Percentiles rank a stretch among this genome's conserved stretches.
These are phyloP conservation scores for Spondyliosoma cantharus DNA, from an alignment of 2,797 vertebrate species.

Conservation along the genomic window DNA sequence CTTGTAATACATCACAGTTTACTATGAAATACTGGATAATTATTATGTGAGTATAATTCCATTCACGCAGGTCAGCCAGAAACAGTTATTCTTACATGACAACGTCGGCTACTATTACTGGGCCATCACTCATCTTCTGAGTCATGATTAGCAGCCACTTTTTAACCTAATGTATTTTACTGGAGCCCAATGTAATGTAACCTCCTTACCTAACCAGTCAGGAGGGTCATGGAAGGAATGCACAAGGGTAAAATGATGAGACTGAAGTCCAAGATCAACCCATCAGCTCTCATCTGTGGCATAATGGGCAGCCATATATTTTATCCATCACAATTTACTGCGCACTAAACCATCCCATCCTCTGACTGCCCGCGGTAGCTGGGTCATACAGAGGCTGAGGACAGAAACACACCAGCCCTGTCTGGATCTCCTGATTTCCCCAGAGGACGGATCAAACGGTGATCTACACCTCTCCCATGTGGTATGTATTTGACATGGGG, in stretches of 20 bases:
- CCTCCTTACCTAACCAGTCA: slow-evolving; percentile 35
- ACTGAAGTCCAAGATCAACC: slow-evolving; percentile 31
- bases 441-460: slow-evolving; percentile 72
- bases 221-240: slow-evolving; percentile 12
- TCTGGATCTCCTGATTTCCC: slow-evolving; percentile 59
- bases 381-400: slow-evolving; percentile 54
- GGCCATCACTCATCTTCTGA: slow-evolving; percentile 30
- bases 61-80: slow-evolving; percentile 31
- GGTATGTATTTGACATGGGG: slow-evolving; percentile 73
- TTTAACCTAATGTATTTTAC: slow-evolving; percentile 32
- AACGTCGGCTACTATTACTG: slow-evolving; percentile 37
- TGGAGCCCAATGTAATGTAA: slow-evolving; percentile 33
- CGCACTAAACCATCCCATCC: slow-evolving; percentile 14
- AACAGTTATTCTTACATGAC: slow-evolving; percentile 38
- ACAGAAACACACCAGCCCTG: slow-evolving; percentile 22
- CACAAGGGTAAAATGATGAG: slow-evolving; percentile 31
- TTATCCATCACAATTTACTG: slow-evolving; percentile 31
- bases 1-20: slow-evolving; percentile 21
- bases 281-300: slow-evolving; percentile 13
- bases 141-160: slow-evolving; percentile 33
- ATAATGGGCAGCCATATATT: slow-evolving; percentile 37
- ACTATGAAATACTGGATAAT: slow-evolving; percentile 25
- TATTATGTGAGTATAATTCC: slow-evolving; percentile 13
- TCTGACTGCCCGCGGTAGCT: slow-evolving; percentile 16
- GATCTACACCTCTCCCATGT: slow-evolving; percentile 77